These are phyloP conservation scores for Leptonema lineaticorne DNA, from an alignment of 1,140 invertebrate genomes.

Conservation along the genomic window DNA sequence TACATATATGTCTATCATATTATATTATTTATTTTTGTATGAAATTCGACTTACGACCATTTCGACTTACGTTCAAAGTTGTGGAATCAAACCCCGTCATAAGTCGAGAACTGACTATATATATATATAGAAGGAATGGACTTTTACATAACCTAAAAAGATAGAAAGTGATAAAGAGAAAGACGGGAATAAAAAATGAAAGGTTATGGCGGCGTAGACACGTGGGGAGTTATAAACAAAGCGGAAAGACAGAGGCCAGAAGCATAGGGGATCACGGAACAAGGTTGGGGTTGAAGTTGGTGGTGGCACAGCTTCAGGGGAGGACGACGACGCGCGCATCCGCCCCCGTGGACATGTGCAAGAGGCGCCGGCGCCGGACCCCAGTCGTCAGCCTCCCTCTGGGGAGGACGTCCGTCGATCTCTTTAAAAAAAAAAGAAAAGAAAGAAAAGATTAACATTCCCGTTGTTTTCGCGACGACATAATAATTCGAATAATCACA, in stretches of 20 bases:
- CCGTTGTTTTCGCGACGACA: neutral
- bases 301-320: conserved; percentile 24
- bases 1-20: no score
- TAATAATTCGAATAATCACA: no score
- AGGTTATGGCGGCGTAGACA: conserved; percentile 5
- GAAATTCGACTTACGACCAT: no score
- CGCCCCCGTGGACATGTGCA: neutral
- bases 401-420: neutral
- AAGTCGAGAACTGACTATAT: no score
- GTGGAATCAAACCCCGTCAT: no score
- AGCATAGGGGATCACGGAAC: neutral
- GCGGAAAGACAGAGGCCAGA: neutral
- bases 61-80: no score
- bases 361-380: conserved; percentile 17
- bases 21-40: no score
- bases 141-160: neutral
- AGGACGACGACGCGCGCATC: conserved; percentile 37
- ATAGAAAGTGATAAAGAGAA: neutral
- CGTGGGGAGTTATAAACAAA: neutral
- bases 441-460: no score
- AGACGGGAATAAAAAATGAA: no score
- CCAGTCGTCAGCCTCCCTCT: neutral
- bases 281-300: neutral
- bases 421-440: no score
- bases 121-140: neutral